These are phyloP conservation scores for Mugil cephalus DNA, from an alignment of 2,113 vertebrate genomes.

Conservation along the genomic window DNA sequence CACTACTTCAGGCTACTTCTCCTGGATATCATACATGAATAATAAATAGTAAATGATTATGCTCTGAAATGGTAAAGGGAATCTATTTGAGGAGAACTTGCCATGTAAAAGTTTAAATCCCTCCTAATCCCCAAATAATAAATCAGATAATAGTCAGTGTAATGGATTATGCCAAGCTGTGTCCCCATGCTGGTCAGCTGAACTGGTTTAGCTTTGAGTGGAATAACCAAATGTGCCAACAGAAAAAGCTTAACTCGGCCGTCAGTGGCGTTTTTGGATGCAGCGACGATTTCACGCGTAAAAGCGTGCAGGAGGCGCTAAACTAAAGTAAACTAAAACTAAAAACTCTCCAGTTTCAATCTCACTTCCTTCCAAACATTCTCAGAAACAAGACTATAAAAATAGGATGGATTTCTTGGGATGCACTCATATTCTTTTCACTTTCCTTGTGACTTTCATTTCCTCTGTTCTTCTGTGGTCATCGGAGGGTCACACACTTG, in stretches of 20 bases:
- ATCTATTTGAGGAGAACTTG: background rate
- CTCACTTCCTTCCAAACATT: slow-evolving; percentile 15
- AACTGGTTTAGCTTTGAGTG: slow-evolving; percentile 28
- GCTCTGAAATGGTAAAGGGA: too few species aligned
- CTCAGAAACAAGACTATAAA: slow-evolving; percentile 10
- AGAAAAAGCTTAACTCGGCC: background rate
- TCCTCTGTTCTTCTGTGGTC: slow-evolving; percentile 35
- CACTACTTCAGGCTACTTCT: too few species aligned
- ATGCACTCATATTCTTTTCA: background rate
- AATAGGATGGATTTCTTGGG: slow-evolving; percentile 19
- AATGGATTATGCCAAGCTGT: slow-evolving; percentile 47
- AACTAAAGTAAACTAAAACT: too few species aligned
- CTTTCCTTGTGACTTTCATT: slow-evolving; percentile 19
- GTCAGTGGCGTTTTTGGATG: background rate
- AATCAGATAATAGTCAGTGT: slow-evolving; percentile 45
- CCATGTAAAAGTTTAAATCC: background rate
- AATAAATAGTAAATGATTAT: too few species aligned
- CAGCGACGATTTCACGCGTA: slow-evolving; percentile 11
- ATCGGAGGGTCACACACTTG: slow-evolving; percentile 27
- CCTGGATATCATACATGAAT: too few species aligned
- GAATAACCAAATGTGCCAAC: slow-evolving; percentile 12
- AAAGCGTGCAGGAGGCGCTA: background rate
- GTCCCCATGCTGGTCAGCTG: slow-evolving; percentile 33
- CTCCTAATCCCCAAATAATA: slow-evolving; percentile 14
- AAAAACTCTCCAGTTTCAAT: background rate